These are phyloP conservation scores for Antechinus stuartii DNA, from an alignment of 2,113 vertebrate genomes.

Conservation along the genomic window DNA sequence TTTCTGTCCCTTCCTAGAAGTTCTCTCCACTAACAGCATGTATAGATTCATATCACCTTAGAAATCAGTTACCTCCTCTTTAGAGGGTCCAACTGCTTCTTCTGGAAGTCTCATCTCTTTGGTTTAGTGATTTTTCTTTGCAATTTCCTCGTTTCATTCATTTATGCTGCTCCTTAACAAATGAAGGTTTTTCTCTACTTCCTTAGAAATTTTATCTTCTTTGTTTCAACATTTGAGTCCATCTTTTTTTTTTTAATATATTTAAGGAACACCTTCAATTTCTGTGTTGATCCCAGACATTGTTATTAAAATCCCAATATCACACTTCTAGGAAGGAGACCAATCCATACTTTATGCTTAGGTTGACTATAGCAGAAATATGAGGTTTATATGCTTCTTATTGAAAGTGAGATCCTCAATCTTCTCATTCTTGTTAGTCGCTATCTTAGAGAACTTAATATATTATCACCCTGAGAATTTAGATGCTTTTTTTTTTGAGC, in stretches of 20 bases:
- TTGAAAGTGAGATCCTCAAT: background rate
- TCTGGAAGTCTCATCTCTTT: background rate
- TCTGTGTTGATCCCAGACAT: background rate
- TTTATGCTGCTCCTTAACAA: background rate
- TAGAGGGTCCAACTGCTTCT: background rate
- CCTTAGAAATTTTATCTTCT: background rate
- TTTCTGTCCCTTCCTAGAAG: background rate
- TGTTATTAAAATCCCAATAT: background rate
- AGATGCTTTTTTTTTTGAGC: background rate
- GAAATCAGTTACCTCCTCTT: background rate
- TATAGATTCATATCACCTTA: background rate
- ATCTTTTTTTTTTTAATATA: background rate
- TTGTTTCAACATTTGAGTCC: background rate
- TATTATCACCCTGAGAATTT: background rate
- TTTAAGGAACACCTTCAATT: background rate
- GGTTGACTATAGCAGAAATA: background rate
- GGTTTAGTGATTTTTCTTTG: background rate
- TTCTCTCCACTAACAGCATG: background rate
- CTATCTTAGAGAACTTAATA: background rate
- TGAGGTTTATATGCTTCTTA: background rate
- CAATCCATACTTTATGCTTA: background rate
- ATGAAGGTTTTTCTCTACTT: background rate
- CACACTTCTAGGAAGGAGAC: background rate
- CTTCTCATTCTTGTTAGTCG: background rate
- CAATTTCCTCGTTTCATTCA: background rate